phyloP scores from a whole-genome alignment of 2,113 vertebrate genomes.

The Cottus gobio region DNA sequence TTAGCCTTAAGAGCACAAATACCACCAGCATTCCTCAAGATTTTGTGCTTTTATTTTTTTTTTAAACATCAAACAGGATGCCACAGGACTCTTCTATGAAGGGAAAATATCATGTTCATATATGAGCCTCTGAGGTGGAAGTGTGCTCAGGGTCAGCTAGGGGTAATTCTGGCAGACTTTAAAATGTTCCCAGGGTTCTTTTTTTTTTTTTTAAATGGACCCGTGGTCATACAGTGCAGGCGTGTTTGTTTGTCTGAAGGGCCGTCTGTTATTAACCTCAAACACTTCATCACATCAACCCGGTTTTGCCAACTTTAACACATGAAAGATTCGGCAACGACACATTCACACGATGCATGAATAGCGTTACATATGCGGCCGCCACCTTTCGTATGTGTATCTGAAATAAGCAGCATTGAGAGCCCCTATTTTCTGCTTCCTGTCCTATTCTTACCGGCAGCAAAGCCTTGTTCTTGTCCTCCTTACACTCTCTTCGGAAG shows the following conservation, averaged over 20 bases:
- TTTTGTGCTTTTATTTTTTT: not conserved
- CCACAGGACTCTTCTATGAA: not conserved
- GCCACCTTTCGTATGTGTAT: not conserved
- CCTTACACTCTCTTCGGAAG: not conserved
- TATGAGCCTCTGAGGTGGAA: slow-evolving; percentile 44
- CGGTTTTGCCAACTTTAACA: not conserved
- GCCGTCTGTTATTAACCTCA: not conserved
- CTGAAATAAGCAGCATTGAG: not conserved
- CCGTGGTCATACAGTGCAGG: not conserved
- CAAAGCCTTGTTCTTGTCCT: slow-evolving; percentile 3
- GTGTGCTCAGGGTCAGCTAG: slow-evolving; percentile 1
- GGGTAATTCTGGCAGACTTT: slow-evolving; percentile 26
- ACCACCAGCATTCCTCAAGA: not conserved
- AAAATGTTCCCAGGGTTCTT: not conserved
- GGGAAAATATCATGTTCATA: not conserved
- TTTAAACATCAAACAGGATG: slow-evolving; percentile 10
- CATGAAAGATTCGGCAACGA: not conserved
- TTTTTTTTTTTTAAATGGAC: not conserved
- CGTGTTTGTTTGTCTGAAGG: slow-evolving; percentile 19
- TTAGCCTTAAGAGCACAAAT: not conserved
- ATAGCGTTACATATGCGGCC: not conserved
- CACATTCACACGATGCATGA: not conserved
- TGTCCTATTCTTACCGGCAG: not conserved
- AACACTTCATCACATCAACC: not conserved
- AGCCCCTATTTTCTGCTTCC: not conserved